phyloP scores from a whole-genome alignment of 2,113 vertebrate species.

The Heterocephalus glaber region DNA sequence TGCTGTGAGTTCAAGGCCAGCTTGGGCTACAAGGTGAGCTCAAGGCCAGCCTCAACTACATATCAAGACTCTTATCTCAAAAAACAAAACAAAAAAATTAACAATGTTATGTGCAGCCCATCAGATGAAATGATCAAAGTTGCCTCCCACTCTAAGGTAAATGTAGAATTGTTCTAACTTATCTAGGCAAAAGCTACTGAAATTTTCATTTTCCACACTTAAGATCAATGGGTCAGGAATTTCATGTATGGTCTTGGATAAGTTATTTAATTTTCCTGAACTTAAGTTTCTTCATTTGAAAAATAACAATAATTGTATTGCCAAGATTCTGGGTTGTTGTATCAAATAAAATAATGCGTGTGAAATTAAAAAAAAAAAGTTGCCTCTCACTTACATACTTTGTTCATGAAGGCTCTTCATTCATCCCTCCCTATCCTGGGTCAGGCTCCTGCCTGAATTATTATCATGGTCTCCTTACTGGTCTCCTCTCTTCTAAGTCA shows the following conservation, averaged over 20 bases:
- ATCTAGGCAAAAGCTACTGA: not conserved
- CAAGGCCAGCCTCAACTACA: not conserved
- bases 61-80: not conserved
- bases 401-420: not conserved
- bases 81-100: not conserved
- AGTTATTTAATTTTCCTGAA: no score
- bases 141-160: not conserved
- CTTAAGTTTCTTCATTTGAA: no score
- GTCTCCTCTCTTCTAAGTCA: not conserved
- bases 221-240: not conserved
- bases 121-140: not conserved
- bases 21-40: not conserved
- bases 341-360: not conserved
- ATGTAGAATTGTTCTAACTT: not conserved
- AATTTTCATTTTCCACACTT: not conserved
- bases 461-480: not conserved
- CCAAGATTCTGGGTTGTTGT: not conserved
- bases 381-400: not conserved
- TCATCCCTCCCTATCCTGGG: not conserved
- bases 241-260: not conserved
- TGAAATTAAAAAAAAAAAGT: not conserved
- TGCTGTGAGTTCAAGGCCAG: not conserved
- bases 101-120: not conserved
- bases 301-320: conserved; percentile 25
- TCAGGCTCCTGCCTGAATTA: not conserved